These are phyloP conservation scores for Elmis aenea DNA, from an alignment of 2,888 invertebrate genomes.

Conservation along the genomic window DNA sequence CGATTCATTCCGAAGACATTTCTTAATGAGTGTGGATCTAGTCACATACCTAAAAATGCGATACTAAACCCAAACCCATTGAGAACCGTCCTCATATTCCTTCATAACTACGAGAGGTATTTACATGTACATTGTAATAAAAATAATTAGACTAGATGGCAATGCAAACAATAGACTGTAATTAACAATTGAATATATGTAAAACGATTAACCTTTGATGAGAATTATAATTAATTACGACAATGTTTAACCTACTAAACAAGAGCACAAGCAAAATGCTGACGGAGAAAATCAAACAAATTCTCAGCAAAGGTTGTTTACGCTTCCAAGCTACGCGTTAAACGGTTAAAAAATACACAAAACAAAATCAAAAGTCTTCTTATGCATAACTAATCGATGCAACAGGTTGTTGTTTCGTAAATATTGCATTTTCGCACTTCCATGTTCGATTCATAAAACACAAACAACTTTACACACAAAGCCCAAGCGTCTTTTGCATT, in stretches of 20 bases:
- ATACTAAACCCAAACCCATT: slow-evolving; percentile 73
- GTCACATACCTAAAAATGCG: slow-evolving; percentile 63
- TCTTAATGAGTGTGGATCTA: slow-evolving; percentile 86
- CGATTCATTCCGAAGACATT: slow-evolving; percentile 7
- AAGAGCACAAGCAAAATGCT: slow-evolving; percentile 18
- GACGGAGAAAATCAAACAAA: too few species aligned
- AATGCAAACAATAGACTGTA: too few species aligned
- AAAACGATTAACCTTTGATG: too few species aligned
- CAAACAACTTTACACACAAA: slow-evolving; percentile 22
- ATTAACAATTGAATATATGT: too few species aligned
- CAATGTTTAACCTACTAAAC: too few species aligned
- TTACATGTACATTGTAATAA: too few species aligned
- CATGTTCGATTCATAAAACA: slow-evolving; percentile 7
- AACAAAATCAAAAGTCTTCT: slow-evolving; percentile 11
- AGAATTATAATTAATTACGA: too few species aligned
- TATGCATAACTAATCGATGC: slow-evolving; percentile 15
- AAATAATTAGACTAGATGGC: too few species aligned
- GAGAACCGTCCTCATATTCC: slow-evolving; percentile 40
- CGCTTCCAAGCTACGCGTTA: slow-evolving; percentile 29
- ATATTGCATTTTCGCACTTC: slow-evolving; percentile 13
- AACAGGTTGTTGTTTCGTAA: slow-evolving; percentile 22
- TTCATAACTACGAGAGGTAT: too few species aligned
- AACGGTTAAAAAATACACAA: slow-evolving; percentile 21
- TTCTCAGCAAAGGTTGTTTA: slow-evolving; percentile 37
- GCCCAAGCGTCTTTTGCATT: slow-evolving; percentile 40